Evolutionary conservation across 2,797 vertebrate species (phyloP).

Genomic region (Gymnoscopelus braueri): DNA sequence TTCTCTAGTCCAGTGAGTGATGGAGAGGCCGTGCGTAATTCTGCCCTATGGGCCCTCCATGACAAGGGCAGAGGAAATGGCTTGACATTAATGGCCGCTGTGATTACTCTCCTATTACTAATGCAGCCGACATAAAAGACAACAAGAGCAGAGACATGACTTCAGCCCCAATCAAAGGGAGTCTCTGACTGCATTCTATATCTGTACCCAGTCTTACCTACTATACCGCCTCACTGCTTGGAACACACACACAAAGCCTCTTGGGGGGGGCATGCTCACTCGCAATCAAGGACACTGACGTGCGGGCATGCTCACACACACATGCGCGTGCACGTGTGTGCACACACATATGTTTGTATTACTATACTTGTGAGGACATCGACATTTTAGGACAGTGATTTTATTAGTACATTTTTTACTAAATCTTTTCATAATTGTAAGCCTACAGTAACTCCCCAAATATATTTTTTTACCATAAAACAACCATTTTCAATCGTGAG

Average conservation of each 20-base stretch:
- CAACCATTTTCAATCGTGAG: too few relatives aligned
- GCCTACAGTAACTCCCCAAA: too few relatives aligned
- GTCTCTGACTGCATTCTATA: constrained; percentile 54
- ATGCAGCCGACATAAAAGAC: constrained; percentile 78
- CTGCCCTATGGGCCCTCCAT: constrained; percentile 59
- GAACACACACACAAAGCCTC: constrained; percentile 15
- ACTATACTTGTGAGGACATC: background rate
- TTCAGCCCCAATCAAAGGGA: constrained; percentile 56
- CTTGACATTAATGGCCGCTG: constrained; percentile 72
- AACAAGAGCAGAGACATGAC: constrained; percentile 64
- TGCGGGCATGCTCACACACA: background rate
- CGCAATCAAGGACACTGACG: constrained; percentile 10
- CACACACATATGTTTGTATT: constrained; percentile 14
- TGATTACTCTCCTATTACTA: constrained; percentile 80
- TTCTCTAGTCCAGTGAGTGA: constrained; percentile 35
- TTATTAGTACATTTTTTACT: too few relatives aligned
- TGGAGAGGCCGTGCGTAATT: constrained; percentile 17
- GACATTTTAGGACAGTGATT: too few relatives aligned
- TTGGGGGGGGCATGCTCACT: background rate
- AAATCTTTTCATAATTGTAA: too few relatives aligned
- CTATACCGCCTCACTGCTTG: constrained; percentile 35
- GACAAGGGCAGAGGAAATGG: constrained; percentile 73
- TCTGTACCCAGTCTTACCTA: constrained; percentile 31
- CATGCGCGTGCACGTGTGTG: background rate
- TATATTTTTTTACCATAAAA: too few relatives aligned